phyloP scores from a whole-genome alignment of 1,140 invertebrate species.

The Drosophila sturtevanti region DNA sequence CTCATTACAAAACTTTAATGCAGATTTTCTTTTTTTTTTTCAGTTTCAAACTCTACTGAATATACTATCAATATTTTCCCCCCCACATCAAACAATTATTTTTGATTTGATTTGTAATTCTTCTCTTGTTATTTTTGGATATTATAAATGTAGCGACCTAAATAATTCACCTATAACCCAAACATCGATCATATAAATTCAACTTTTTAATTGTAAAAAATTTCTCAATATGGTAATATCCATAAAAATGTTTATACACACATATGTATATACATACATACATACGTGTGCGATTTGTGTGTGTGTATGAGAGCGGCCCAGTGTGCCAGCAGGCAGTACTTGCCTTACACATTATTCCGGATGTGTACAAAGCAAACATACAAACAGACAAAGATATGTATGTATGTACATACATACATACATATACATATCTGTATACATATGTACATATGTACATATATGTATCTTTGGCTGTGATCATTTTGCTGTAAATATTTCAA shows the following conservation, averaged over 20 bases:
- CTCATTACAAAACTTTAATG: too few relatives aligned
- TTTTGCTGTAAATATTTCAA: conserved; percentile 59
- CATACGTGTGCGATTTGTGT: conserved; percentile 19
- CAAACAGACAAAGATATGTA: conserved; percentile 13
- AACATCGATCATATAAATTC: not conserved
- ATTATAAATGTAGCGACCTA: conserved; percentile 6
- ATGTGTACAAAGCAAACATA: conserved; percentile 73
- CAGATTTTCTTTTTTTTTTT: too few relatives aligned
- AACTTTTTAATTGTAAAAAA: conserved; percentile 76
- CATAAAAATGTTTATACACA: conserved; percentile 55
- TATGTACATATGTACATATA: conserved; percentile 17
- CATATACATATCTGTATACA: conserved; percentile 30
- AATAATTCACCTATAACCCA: conserved; percentile 4
- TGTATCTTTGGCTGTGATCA: conserved; percentile 33
- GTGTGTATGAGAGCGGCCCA: conserved; percentile 57
- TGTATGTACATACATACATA: not conserved
- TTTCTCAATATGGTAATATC: conserved; percentile 80
- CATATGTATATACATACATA: conserved; percentile 13
- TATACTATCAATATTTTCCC: too few relatives aligned
- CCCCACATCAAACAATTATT: too few relatives aligned
- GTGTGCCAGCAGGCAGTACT: conserved; percentile 16
- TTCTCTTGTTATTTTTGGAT: not conserved
- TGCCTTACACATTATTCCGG: conserved; percentile 67
- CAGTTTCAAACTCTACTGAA: too few relatives aligned
- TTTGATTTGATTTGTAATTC: not conserved